These are phyloP conservation scores for Nanorana parkeri DNA, from an alignment of 2,113 vertebrate species.

Conservation along the genomic window DNA sequence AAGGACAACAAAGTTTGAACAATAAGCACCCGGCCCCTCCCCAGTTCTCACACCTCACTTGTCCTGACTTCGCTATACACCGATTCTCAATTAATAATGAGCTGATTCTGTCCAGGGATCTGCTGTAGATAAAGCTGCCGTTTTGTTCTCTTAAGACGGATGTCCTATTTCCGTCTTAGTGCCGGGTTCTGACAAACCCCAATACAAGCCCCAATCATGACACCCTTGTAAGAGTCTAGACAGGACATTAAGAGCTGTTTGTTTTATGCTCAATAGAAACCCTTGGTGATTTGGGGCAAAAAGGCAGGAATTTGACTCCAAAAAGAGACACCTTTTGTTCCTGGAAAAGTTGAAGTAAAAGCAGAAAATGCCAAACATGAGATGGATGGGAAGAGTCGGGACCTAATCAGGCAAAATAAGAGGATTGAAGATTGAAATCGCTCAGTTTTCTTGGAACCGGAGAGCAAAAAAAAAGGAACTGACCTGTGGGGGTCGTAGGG, in stretches of 20 bases:
- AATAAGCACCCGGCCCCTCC: constrained; percentile 9
- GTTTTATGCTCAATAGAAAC: constrained; percentile 54
- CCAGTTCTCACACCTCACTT: constrained; percentile 38
- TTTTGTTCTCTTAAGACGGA: constrained; percentile 50
- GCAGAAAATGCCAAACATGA: constrained; percentile 37
- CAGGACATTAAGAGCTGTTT: constrained; percentile 52
- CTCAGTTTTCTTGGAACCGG: neutral
- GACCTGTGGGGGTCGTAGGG: neutral
- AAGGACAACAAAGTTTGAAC: neutral
- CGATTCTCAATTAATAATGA: constrained; percentile 42
- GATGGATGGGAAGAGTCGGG: constrained; percentile 47
- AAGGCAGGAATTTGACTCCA: constrained; percentile 52
- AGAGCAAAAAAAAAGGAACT: neutral
- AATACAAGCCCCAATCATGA: constrained; percentile 44
- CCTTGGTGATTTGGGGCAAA: constrained; percentile 50
- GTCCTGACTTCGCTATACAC: constrained; percentile 9
- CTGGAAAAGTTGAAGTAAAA: constrained; percentile 43
- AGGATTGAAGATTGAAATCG: constrained; percentile 24
- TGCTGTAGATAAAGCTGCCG: constrained; percentile 26
- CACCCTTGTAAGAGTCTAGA: constrained; percentile 55
- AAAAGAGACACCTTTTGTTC: constrained; percentile 42
- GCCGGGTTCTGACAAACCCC: constrained; percentile 46
- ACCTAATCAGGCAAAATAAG: constrained; percentile 48
- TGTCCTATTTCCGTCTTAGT: constrained; percentile 44
- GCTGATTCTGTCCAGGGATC: constrained; percentile 32